Percentiles rank a stretch among this genome's conserved stretches.
phyloP scores from a whole-genome alignment of 2,797 vertebrate species.

The Neoniphon sammara region DNA sequence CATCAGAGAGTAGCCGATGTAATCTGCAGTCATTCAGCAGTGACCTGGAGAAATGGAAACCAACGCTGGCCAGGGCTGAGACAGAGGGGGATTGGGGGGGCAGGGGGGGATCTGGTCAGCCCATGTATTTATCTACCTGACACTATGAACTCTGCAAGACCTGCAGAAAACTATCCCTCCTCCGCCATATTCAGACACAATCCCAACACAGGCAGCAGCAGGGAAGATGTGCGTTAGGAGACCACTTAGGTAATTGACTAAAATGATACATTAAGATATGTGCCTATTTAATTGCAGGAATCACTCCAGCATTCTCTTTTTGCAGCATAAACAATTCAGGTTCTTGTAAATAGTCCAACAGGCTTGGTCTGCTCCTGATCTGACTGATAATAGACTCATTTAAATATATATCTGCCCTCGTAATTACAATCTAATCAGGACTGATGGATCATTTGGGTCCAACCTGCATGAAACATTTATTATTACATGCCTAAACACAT shows the following conservation, averaged over 20 bases:
- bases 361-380: slow-evolving; percentile 53
- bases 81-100: slow-evolving; percentile 29
- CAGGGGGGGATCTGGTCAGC: slow-evolving; percentile 58
- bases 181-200: slow-evolving; percentile 11
- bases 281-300: slow-evolving; percentile 50
- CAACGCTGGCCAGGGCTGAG: slow-evolving; percentile 16
- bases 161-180: slow-evolving; percentile 28
- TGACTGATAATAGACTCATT: slow-evolving; percentile 76
- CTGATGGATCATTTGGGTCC: slow-evolving; percentile 79
- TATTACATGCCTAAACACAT: slow-evolving; percentile 74
- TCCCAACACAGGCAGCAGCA: slow-evolving; percentile 8
- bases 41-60: slow-evolving; percentile 77
- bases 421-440: slow-evolving; percentile 79
- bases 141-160: slow-evolving; percentile 56
- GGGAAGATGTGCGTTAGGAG: slow-evolving; percentile 27
- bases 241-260: slow-evolving; percentile 59
- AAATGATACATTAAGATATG: slow-evolving; percentile 62
- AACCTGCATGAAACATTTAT: slow-evolving; percentile 79
- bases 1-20: slow-evolving; percentile 69
- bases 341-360: slow-evolving; percentile 58
- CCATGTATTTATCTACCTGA: slow-evolving; percentile 71
- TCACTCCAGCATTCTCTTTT: slow-evolving; percentile 46
- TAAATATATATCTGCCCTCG: slow-evolving; percentile 70
- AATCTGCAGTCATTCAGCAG: slow-evolving; percentile 75
- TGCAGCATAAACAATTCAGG: slow-evolving; percentile 56